Evolutionary conservation across 2,797 vertebrate genomes (phyloP).

Genomic region (Pipistrellus kuhlii): DNA sequence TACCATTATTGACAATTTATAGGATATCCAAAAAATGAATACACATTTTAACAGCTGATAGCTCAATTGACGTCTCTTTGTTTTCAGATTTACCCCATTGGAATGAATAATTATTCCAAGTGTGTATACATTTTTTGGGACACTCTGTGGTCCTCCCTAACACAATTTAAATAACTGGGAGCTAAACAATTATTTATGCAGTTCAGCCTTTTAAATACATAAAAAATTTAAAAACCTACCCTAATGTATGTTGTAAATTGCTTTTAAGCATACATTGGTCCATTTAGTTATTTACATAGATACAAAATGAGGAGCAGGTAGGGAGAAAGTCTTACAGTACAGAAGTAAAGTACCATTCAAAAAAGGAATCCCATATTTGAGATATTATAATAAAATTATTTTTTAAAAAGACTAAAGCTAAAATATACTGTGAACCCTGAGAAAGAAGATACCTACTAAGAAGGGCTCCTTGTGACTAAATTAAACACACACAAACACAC

Average conservation of each 20-base stretch:
- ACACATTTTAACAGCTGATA: no score
- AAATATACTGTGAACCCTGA: background rate
- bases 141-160: background rate
- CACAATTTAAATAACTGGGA: conserved; percentile 10
- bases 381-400: background rate
- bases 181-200: background rate
- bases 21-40: no score
- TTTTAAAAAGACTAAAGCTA: conserved; percentile 1
- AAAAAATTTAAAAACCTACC: background rate
- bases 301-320: background rate
- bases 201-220: conserved; percentile 41
- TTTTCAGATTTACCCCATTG: no score
- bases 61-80: no score
- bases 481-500: no score
- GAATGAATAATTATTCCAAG: no score
- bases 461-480: background rate
- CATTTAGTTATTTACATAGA: conserved; percentile 28
- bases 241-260: background rate
- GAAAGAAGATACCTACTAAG: background rate
- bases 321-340: background rate
- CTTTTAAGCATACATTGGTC: conserved; percentile 17
- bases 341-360: conserved; percentile 11
- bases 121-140: no score
- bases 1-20: background rate
- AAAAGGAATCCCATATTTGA: conserved; percentile 12